Evolutionary conservation across 2,113 vertebrate species (phyloP).

Genomic region (Coracopsis vasa): DNA sequence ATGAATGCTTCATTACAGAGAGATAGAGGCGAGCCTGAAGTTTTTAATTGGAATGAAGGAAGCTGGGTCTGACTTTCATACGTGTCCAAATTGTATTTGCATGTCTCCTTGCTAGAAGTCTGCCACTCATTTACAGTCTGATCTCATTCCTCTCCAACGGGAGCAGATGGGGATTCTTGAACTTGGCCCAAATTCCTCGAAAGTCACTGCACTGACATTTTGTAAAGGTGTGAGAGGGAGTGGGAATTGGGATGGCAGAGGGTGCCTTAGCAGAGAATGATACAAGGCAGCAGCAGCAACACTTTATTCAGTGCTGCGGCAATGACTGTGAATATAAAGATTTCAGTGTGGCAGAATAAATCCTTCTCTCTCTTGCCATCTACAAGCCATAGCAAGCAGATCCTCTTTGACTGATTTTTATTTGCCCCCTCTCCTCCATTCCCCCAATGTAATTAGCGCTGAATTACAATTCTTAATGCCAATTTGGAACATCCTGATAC

Average conservation of each 20-base stretch:
- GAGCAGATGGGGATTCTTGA: slow-evolving; percentile 57
- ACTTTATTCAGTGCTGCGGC: neutral
- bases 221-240: slow-evolving; percentile 31
- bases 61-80: neutral
- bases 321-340: neutral
- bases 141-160: neutral
- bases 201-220: slow-evolving; percentile 31
- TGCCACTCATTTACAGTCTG: slow-evolving; percentile 27
- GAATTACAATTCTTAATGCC: neutral
- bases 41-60: neutral
- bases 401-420: neutral
- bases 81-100: neutral
- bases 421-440: accelerated
- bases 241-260: slow-evolving; percentile 4
- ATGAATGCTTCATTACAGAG: slow-evolving; percentile 7
- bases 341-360: neutral
- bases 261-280: neutral
- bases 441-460: neutral
- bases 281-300: neutral
- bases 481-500: neutral
- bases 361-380: neutral
- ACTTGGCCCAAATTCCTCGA: slow-evolving; percentile 52
- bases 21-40: neutral
- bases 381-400: neutral
- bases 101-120: neutral